Base-by-base conservation (phyloP, 1,140 invertebrate species). In the Brachystomella parvula region DNA sequence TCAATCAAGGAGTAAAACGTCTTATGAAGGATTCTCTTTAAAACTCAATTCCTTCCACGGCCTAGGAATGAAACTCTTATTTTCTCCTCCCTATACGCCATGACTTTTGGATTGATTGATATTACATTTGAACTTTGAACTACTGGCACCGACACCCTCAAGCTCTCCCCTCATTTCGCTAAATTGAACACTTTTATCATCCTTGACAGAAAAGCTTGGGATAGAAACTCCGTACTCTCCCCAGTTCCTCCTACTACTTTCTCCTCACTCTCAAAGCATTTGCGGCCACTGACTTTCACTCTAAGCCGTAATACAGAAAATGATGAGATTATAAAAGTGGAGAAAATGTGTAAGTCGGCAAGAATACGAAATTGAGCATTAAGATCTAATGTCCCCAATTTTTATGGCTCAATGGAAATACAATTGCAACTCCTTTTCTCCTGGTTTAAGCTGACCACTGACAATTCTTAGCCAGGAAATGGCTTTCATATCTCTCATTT, bases 361-460 rank as follows among this genome's bases (percentile, higher is more conserved):
- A 24, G 49, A 53, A 53, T 53, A 53, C 49, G 49, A 24, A 53
- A 53, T 53, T 24, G 49, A 26, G 49, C 49, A 24, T 53, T 53
- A 53, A 3, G 39, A n/a, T 26, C 49, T 53, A 53, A 53, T 53
- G 49, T 26, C 6, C 9, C 12, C 49, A 53, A 53, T 53, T 53
- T 15, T 6, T 6, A 6, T 26, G 12, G 12, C 24, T 3, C 49
- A 9, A 24, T 26, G 12, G 9, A 53, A 53, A 19, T 12, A 6
- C 9, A 53, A 26, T 26, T 53, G 49, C 12, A 53, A 53, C 9
- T n/a, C n/a, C n/a, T n/a, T n/a, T n/a, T n/a, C n/a, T n/a, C n/a
- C n/a, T n/a, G n/a, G n/a, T n/a, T n/a, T n/a, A 53, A 53, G 49
- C 35, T 9, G 21, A 24, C 9, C 12, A 53, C 24, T 19, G 49